phyloP scores from a whole-genome alignment of 1,140 invertebrate species.

The Drosophila teissieri region DNA sequence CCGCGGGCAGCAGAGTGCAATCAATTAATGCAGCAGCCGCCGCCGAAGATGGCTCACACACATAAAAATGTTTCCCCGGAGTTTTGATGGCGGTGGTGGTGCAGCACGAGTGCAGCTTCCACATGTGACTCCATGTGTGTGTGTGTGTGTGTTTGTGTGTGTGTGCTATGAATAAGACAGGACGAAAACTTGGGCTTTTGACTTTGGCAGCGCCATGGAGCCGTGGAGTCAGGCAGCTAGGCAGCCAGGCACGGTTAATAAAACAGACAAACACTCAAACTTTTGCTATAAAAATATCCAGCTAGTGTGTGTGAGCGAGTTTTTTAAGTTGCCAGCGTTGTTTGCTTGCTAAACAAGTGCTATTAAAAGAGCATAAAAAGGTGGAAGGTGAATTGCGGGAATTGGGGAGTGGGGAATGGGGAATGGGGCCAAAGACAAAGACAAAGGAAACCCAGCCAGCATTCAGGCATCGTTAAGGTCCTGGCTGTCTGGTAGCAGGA shows the following conservation, averaged over 20 bases:
- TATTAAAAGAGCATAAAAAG: conserved; percentile 80
- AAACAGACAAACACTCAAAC: conserved; percentile 84
- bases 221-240: conserved; percentile 15
- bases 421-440: neutral
- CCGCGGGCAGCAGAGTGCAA: conserved; percentile 9
- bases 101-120: conserved; percentile 40
- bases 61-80: conserved; percentile 25
- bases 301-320: conserved; percentile 35
- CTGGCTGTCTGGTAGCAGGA: conserved; percentile 22
- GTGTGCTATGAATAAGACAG: conserved; percentile 72
- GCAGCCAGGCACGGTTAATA: conserved; percentile 71
- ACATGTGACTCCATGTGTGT: conserved; percentile 16
- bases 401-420: conserved; percentile 16
- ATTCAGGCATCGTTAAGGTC: conserved; percentile 60
- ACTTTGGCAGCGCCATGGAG: conserved; percentile 41
- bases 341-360: conserved; percentile 81
- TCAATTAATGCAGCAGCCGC: conserved; percentile 45
- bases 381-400: conserved; percentile 61
- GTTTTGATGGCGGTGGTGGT: conserved; percentile 10
- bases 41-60: conserved; percentile 25
- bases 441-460: conserved; percentile 21
- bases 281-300: conserved; percentile 83
- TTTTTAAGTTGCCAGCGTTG: conserved; percentile 75
- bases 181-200: conserved; percentile 64
- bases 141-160: conserved; percentile 30